Conservation (phyloP, 1,140 invertebrate species). For the Gonioctena quinquepunctata region DNA sequence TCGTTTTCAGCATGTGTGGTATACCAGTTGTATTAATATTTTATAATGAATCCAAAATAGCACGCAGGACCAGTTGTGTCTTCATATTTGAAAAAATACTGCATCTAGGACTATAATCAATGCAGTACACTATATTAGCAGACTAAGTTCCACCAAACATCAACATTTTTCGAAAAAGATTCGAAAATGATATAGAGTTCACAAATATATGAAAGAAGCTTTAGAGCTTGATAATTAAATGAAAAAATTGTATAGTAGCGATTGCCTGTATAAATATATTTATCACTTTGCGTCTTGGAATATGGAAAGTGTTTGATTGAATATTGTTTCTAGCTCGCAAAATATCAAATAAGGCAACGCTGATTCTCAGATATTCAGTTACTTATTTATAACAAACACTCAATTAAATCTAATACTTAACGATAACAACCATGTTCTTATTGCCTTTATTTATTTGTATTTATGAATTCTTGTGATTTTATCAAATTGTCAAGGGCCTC, state of each 20-base stretch:
- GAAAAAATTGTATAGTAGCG: conserved; percentile 37
- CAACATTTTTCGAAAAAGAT: not conserved
- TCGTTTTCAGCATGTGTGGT: too few species aligned
- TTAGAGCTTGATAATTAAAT: conserved; percentile 24
- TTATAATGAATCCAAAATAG: too few species aligned
- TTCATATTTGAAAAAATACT: too few species aligned
- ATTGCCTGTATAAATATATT: conserved; percentile 44
- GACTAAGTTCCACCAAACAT: conserved; percentile 16
- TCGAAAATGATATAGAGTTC: not conserved
- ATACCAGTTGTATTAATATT: too few species aligned
- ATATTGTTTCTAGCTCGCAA: not conserved
- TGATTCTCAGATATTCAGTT: conserved; percentile 9
- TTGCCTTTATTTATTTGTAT: conserved; percentile 11
- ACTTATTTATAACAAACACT: conserved; percentile 16
- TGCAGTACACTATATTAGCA: conserved; percentile 28
- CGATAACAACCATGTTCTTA: conserved; percentile 25
- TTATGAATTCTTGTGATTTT: not conserved
- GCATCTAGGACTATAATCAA: not conserved
- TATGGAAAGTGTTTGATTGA: conserved; percentile 37
- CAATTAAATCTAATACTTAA: conserved; percentile 18
- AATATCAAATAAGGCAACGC: conserved; percentile 1
- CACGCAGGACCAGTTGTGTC: too few species aligned
- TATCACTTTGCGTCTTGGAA: conserved; percentile 46
- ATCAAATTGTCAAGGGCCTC: not conserved
- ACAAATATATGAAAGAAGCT: conserved; percentile 25